Conservation (phyloP, 1,140 invertebrate genomes). For the Notospermus geniculatus region DNA sequence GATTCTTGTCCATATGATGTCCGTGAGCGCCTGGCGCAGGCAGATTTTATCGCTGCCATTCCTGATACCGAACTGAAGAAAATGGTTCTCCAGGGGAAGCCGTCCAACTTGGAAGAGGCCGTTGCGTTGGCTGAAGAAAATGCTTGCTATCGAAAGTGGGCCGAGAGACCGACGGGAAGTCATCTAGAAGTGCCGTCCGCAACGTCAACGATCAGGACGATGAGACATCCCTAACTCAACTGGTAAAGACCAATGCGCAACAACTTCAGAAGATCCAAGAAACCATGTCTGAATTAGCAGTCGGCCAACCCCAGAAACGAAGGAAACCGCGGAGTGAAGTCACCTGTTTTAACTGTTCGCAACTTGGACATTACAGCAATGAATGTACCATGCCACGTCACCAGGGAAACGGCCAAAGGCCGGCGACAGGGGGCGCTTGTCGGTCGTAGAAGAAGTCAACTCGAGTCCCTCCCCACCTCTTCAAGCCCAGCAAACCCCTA, state of each 20-base stretch:
- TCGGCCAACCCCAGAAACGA: neutral
- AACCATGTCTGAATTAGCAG: neutral
- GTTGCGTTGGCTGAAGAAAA: conserved; percentile 24
- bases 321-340: neutral
- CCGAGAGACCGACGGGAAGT: neutral
- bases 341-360: neutral
- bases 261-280: neutral
- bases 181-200: no score
- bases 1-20: conserved; percentile 16
- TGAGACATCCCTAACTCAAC: neutral
- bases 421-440: neutral
- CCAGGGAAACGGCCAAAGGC: conserved; percentile 10
- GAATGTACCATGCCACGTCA: neutral
- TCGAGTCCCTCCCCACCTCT: no score
- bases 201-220: neutral
- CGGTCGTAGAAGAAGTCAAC: neutral
- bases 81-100: conserved; percentile 18
- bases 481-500: no score
- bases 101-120: conserved; percentile 22
- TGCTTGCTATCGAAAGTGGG: conserved; percentile 13
- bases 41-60: conserved; percentile 24
- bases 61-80: conserved; percentile 18
- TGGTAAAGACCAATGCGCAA: neutral
- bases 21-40: conserved; percentile 22
- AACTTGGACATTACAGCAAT: conserved; percentile 1